phyloP scores from a whole-genome alignment of 2,888 invertebrate species.

The Drosophila mimetica region DNA sequence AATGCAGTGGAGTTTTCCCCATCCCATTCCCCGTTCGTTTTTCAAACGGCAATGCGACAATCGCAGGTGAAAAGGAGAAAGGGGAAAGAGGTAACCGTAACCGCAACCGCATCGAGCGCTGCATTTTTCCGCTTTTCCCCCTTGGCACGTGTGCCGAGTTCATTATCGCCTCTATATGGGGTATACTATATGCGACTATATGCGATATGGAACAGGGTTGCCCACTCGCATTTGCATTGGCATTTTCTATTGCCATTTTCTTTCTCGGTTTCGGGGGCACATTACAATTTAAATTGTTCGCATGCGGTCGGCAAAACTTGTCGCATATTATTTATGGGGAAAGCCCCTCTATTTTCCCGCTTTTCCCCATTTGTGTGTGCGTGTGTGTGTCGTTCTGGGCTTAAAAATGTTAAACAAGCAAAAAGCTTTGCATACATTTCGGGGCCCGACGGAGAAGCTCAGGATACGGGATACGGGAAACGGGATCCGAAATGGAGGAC shows the following conservation, averaged over 20 bases:
- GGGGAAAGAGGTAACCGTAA: slow-evolving; percentile 13
- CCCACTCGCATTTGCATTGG: slow-evolving; percentile 44
- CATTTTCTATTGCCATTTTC: slow-evolving; percentile 51
- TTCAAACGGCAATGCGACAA: slow-evolving; percentile 62
- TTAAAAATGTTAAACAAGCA: slow-evolving; percentile 74
- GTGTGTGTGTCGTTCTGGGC: slow-evolving; percentile 8
- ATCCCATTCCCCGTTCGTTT: not conserved
- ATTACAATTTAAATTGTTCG: slow-evolving; percentile 73
- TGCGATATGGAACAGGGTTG: slow-evolving; percentile 2
- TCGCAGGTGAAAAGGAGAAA: not conserved
- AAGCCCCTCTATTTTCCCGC: slow-evolving; percentile 2
- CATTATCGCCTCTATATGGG: slow-evolving; percentile 68
- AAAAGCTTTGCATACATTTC: slow-evolving; percentile 62
- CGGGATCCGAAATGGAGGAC: slow-evolving; percentile 25
- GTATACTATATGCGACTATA: slow-evolving; percentile 33
- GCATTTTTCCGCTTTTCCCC: slow-evolving; percentile 44
- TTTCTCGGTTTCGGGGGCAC: slow-evolving; percentile 55
- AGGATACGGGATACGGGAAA: not conserved
- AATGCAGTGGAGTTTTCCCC: slow-evolving; percentile 52
- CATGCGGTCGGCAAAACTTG: slow-evolving; percentile 59
- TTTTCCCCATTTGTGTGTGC: not conserved
- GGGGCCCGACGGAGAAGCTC: slow-evolving; percentile 7
- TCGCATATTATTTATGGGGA: slow-evolving; percentile 72
- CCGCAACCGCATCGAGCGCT: slow-evolving; percentile 31
- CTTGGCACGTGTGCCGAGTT: slow-evolving; percentile 52